A percentile compares a stretch with the other conserved stretches of the same genome.
phyloP scores from a whole-genome alignment of 2,797 vertebrate species.

The Rhabdomys pumilio region DNA sequence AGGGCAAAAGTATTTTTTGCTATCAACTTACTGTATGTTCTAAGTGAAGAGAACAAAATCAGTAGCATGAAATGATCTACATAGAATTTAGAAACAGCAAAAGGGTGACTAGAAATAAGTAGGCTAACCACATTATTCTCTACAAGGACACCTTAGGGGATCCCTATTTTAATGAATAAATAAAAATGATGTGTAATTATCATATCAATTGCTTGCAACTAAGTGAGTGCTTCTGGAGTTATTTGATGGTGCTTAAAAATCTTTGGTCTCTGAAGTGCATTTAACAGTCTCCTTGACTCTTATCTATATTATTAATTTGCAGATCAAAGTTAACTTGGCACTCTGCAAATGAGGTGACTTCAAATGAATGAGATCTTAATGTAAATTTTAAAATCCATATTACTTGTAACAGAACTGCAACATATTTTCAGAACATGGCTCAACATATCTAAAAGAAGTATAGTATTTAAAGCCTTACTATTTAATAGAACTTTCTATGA shows the following conservation, averaged over 20 bases:
- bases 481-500: conserved; percentile 43
- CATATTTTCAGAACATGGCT: conserved; percentile 63
- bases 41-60: conserved; percentile 67
- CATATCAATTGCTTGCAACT: conserved; percentile 83
- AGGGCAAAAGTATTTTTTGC: conserved; percentile 52
- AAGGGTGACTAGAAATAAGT: conserved; percentile 70
- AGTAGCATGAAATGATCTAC: conserved; percentile 67
- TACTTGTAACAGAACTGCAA: conserved; percentile 71
- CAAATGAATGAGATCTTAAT: conserved; percentile 71
- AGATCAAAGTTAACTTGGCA: conserved; percentile 82
- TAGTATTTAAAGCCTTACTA: conserved; percentile 31
- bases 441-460: conserved; percentile 67
- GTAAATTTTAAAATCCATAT: conserved; percentile 72
- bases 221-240: conserved; percentile 84
- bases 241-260: conserved; percentile 84
- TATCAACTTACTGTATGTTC: conserved; percentile 57
- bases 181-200: conserved; percentile 83
- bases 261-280: conserved; percentile 84
- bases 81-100: conserved; percentile 69
- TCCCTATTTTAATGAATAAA: conserved; percentile 83
- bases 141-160: conserved; percentile 76
- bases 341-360: conserved; percentile 78
- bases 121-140: conserved; percentile 78
- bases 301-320: conserved; percentile 83
- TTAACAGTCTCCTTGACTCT: conserved; percentile 80